Conservation (phyloP, 2,888 invertebrate genomes). For the Galeopsomyia nigrocyanea region DNA sequence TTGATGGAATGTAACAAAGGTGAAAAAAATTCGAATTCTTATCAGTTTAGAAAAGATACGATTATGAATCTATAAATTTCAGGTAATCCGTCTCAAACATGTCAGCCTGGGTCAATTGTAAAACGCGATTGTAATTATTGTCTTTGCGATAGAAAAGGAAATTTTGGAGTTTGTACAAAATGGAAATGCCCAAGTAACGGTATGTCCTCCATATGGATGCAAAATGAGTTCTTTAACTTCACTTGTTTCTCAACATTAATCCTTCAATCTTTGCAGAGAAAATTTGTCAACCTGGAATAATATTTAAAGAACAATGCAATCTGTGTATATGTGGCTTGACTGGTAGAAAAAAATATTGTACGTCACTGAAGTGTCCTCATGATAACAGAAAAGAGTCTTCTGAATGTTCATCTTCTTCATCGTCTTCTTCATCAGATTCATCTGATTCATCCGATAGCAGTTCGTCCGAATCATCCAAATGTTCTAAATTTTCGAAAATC, state of each 20-base stretch:
- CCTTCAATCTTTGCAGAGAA: not conserved
- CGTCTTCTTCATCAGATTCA: constrained; percentile 9
- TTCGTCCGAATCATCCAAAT: constrained; percentile 9
- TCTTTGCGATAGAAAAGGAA: not conserved
- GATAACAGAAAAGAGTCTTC: not conserved
- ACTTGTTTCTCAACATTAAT: no score
- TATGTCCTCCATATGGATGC: no score
- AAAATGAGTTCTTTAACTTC: no score
- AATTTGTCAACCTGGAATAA: not conserved
- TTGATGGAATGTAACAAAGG: no score
- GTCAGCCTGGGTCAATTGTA: not conserved
- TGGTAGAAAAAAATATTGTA: not conserved
- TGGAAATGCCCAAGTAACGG: no score
- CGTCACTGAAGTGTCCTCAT: not conserved
- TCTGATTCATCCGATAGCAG: not conserved
- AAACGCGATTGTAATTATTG: constrained; percentile 10
- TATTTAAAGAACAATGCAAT: not conserved
- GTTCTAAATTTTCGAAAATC: not conserved
- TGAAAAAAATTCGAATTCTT: no score
- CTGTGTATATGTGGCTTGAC: not conserved
- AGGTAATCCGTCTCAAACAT: not conserved
- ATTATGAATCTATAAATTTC: not conserved
- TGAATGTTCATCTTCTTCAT: constrained; percentile 10
- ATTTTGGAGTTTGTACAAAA: not conserved
- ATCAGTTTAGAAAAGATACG: no score